Conservation (phyloP, 1,140 invertebrate species). For the Trissolcus basalis region DNA sequence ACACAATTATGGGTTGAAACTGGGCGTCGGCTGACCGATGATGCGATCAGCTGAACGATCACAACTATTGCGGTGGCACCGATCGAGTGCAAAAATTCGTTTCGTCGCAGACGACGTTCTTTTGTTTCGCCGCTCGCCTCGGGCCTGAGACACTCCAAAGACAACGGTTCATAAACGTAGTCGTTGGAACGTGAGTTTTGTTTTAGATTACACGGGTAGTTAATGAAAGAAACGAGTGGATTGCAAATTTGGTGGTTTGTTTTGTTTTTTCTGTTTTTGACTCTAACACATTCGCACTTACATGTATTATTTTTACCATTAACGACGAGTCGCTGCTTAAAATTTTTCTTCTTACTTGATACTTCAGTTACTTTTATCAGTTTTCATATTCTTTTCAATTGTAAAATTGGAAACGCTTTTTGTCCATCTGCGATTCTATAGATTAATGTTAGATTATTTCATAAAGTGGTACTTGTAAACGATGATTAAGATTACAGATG, state of each 20-base stretch:
- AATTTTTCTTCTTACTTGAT: constrained; percentile 16
- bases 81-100: constrained; percentile 1
- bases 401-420: constrained; percentile 35
- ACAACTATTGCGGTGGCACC: constrained; percentile 9
- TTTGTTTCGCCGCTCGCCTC: constrained; percentile 1
- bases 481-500: constrained; percentile 55
- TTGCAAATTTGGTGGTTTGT: constrained; percentile 41
- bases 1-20: constrained; percentile 42
- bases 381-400: constrained; percentile 44
- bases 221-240: constrained; percentile 48
- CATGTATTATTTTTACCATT: constrained; percentile 30
- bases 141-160: constrained; percentile 13
- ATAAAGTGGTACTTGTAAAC: constrained; percentile 54
- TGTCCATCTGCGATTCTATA: constrained; percentile 43
- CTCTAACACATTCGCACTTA: constrained; percentile 53
- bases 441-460: constrained; percentile 46
- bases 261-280: too few relatives aligned
- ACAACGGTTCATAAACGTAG: background rate
- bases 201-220: constrained; percentile 25
- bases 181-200: constrained; percentile 2
- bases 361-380: constrained; percentile 9
- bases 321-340: constrained; percentile 36
- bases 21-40: background rate
- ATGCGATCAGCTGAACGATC: background rate
- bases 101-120: background rate